A percentile compares a stretch with the other conserved stretches of the same genome.
These are phyloP conservation scores for Synergus laeviventris DNA, from an alignment of 2,888 invertebrate species.

Conservation along the genomic window DNA sequence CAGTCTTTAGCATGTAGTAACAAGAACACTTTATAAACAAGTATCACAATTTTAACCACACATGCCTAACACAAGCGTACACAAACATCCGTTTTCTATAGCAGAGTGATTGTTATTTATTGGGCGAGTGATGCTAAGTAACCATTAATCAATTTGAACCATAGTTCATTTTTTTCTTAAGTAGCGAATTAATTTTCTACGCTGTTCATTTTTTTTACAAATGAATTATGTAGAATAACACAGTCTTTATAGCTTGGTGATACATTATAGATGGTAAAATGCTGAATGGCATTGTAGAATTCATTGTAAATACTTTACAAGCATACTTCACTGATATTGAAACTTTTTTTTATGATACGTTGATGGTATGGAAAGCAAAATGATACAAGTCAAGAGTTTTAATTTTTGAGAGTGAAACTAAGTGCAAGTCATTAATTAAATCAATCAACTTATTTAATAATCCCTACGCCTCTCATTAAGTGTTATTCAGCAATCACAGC, in stretches of 20 bases:
- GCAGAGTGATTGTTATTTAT: conserved; percentile 39
- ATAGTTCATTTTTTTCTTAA: conserved; percentile 20
- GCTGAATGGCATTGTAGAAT: conserved; percentile 23
- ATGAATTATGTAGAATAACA: conserved; percentile 7
- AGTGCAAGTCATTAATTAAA: conserved; percentile 28
- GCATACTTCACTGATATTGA: neutral
- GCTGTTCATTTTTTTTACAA: conserved; percentile 14
- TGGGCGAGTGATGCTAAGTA: conserved; percentile 35
- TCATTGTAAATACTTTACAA: conserved; percentile 30
- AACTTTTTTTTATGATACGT: neutral
- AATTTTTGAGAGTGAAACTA: neutral
- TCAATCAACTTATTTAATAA: conserved; percentile 7
- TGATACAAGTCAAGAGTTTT: neutral
- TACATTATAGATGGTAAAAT: conserved; percentile 24
- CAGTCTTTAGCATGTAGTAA: conserved; percentile 26
- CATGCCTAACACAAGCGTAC: conserved; percentile 38
- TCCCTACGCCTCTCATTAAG: neutral
- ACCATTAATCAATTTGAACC: conserved; percentile 6
- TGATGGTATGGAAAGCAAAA: neutral
- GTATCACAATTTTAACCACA: conserved; percentile 16
- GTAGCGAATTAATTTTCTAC: conserved; percentile 31
- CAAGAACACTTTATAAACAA: neutral
- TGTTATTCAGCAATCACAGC: conserved; percentile 6
- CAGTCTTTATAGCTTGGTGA: conserved; percentile 1
- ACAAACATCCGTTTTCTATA: conserved; percentile 34